Evolutionary conservation across 2,888 invertebrate genomes (phyloP), one percentile per base, ranked within the genome.

Genomic region (Oeneis ivallda): DNA sequence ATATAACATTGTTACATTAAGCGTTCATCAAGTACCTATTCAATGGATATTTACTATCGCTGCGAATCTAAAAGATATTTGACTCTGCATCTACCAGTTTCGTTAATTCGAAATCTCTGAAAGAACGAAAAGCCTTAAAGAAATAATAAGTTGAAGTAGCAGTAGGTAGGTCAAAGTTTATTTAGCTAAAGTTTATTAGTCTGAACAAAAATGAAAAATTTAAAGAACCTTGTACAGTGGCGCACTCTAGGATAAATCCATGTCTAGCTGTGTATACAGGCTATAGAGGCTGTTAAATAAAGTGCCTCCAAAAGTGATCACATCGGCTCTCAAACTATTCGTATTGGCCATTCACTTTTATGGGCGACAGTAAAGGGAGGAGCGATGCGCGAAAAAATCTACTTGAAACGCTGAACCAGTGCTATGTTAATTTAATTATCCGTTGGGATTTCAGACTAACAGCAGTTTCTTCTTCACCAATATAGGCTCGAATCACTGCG

Each of bases 341-440:
- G 77, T 74, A 78, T 79, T 79, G 80, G 77, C 79, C 82, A 79
- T 87, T 83, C 75, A 69, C 72, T 85, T 88, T 89, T 87, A 89
- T 85, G 74, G 79, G 73, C 74, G 64, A 70, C 81, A 81, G 83
- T 88, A 84, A 87, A 86, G 73, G 83, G 77, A 76, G 78, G 76
- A 71, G 76, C 76, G 79, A 75, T 74, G 74, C 74, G 74, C 64
- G 57, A 79, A 82, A 79, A 84, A 84, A 81, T 74, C 74, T 64
- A 77, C 74, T 70, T 66, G 68, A 71, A 76, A 70, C 59, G 78
- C 77, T 78, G 78, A 76, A 72, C 74, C 70, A 76, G 74, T 75
- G 67, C 74, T 84, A 87, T 87, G 84, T 80, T 87, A 87, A 87
- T 86, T 83, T 80, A 75, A 81, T 82, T 77, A 70, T 66, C 69